A percentile compares a stretch with the other conserved stretches of the same genome.
These are phyloP conservation scores for Pantherophis vulpinus DNA, from an alignment of 2,797 vertebrate genomes.

Conservation along the genomic window DNA sequence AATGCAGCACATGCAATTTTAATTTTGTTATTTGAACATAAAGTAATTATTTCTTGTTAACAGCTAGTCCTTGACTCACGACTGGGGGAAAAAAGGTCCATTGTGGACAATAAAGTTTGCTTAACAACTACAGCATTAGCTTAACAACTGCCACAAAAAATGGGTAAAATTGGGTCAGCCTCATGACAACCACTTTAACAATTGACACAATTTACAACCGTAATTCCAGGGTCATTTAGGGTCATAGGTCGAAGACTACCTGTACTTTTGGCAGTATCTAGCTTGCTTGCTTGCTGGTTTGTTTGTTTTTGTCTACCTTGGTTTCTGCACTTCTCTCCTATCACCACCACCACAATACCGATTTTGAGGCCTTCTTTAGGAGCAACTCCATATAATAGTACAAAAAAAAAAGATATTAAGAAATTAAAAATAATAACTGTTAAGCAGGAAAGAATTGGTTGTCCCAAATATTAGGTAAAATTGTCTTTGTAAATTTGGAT, in stretches of 20 bases:
- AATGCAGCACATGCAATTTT: neutral
- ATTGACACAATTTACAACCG: too few species aligned
- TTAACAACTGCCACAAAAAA: too few species aligned
- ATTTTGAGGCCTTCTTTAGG: neutral
- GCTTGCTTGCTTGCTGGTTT: neutral
- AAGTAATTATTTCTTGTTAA: neutral
- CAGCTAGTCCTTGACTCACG: too few species aligned
- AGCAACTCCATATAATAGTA: neutral
- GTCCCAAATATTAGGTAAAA: conserved; percentile 10
- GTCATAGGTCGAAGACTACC: too few species aligned
- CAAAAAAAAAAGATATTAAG: neutral
- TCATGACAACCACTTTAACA: too few species aligned
- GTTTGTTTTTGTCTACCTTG: neutral
- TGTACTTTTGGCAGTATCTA: too few species aligned
- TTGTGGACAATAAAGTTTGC: too few species aligned
- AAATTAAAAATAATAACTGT: neutral
- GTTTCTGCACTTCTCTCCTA: neutral
- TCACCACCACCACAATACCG: neutral
- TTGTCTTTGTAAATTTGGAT: neutral
- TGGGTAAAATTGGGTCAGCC: too few species aligned
- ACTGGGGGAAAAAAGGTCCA: too few species aligned
- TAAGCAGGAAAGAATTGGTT: neutral
- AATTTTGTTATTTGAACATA: neutral
- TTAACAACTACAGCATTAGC: too few species aligned
- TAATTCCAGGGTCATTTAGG: too few species aligned